These are phyloP conservation scores for Drosophila baimaii DNA, from an alignment of 1,140 invertebrate genomes.

Conservation along the genomic window DNA sequence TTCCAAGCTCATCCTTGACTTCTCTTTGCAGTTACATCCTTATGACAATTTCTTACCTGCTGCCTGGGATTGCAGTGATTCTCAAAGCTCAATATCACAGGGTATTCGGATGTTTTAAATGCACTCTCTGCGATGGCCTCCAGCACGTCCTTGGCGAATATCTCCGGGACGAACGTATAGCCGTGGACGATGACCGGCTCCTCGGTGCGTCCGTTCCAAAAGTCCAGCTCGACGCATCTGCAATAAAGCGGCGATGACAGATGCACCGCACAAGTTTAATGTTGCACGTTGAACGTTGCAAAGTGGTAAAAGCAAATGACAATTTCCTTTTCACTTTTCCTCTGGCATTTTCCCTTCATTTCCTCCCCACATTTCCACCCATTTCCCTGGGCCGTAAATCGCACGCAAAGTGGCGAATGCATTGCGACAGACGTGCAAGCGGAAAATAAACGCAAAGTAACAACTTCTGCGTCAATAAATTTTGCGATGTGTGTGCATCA, in stretches of 20 bases:
- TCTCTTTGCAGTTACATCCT: background rate
- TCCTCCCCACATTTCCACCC: background rate
- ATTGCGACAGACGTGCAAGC: conserved; percentile 29
- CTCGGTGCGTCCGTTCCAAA: conserved; percentile 97
- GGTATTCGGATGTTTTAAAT: conserved; percentile 98
- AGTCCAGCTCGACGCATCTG: conserved; percentile 97
- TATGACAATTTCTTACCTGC: conserved; percentile 86
- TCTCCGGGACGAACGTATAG: conserved; percentile 98
- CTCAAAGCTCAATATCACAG: conserved; percentile 98
- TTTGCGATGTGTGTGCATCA: conserved; percentile 62
- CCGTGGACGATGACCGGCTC: conserved; percentile 99
- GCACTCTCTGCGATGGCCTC: conserved; percentile 98
- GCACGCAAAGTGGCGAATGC: conserved; percentile 34
- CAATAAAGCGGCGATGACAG: background rate
- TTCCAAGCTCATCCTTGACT: too few species aligned
- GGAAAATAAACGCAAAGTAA: conserved; percentile 53
- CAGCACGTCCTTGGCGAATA: conserved; percentile 97
- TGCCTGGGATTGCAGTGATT: conserved; percentile 98
- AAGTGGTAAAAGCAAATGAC: conserved; percentile 55
- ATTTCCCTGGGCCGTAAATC: conserved; percentile 26
- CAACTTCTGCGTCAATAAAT: conserved; percentile 72
- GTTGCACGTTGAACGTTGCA: background rate
- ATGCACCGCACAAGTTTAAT: conserved; percentile 6
- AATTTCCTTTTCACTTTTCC: conserved; percentile 29
- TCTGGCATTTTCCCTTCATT: conserved; percentile 13